Conservation (phyloP, 2,888 invertebrate genomes). For the Tineola bisselliella region DNA sequence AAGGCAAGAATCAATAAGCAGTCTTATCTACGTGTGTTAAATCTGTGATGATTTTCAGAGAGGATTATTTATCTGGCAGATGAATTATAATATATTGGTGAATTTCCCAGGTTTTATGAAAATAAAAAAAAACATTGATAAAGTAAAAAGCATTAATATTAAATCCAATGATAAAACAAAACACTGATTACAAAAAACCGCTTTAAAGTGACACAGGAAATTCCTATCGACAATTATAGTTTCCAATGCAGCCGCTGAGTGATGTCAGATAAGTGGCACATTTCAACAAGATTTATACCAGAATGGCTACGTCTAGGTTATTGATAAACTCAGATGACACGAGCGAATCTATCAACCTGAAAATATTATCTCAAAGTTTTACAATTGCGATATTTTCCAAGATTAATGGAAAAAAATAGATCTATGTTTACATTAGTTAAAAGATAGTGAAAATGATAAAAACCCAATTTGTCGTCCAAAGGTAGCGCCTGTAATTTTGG, state of each 20-base stretch:
- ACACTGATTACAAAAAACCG: conserved; percentile 1
- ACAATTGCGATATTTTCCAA: too few relatives aligned
- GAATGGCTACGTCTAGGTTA: conserved; percentile 22
- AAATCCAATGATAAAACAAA: not conserved
- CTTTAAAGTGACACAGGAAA: conserved; percentile 45
- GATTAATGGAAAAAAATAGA: too few relatives aligned
- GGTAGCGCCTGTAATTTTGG: too few relatives aligned
- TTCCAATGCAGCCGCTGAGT: conserved; percentile 9
- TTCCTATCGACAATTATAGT: conserved; percentile 51
- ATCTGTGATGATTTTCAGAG: too few relatives aligned
- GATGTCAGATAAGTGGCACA: conserved; percentile 8
- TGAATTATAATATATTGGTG: too few relatives aligned
- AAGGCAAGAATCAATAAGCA: not conserved
- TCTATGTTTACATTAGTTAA: too few relatives aligned
- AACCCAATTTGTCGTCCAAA: too few relatives aligned
- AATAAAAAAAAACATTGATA: too few relatives aligned
- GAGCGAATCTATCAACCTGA: not conserved
- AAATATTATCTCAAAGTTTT: not conserved
- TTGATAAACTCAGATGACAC: conserved; percentile 14
- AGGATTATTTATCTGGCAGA: too few relatives aligned
- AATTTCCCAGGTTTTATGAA: not conserved
- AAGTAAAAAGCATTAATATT: not conserved
- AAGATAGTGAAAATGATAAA: too few relatives aligned
- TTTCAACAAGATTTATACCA: conserved; percentile 33
- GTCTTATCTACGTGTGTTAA: too few relatives aligned